Conservation (phyloP, 2,797 vertebrate genomes). For the Glyptemys insculpta region DNA sequence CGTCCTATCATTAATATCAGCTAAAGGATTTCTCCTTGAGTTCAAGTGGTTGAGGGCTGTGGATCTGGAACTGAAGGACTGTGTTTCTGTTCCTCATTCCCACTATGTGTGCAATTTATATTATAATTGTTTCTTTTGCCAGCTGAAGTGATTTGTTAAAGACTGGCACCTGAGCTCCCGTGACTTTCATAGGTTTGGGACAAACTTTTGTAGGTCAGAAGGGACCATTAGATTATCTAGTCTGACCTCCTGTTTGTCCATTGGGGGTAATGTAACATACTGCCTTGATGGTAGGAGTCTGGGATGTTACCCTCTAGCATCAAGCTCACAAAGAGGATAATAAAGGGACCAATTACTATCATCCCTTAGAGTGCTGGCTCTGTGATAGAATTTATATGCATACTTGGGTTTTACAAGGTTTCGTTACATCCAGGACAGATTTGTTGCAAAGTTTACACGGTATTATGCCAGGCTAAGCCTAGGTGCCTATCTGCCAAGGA, state of each 20-base stretch:
- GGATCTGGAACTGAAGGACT: background rate
- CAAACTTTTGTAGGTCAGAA: background rate
- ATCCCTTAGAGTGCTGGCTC: background rate
- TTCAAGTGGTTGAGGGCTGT: background rate
- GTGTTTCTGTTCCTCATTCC: background rate
- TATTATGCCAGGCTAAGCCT: background rate
- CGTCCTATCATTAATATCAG: background rate
- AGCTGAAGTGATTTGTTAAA: background rate
- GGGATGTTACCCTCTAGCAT: background rate
- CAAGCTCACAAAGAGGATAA: background rate
- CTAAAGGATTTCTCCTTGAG: rapidly evolving
- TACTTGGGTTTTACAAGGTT: background rate
- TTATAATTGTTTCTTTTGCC: background rate
- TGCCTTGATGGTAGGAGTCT: too few species aligned
- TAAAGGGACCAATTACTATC: background rate
- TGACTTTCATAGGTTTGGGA: background rate
- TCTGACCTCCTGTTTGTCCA: background rate
- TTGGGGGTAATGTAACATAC: background rate
- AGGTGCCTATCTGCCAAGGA: background rate
- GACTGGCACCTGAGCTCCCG: background rate
- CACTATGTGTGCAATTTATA: background rate
- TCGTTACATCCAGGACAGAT: background rate
- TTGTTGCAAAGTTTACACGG: too few species aligned
- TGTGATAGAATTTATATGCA: background rate
- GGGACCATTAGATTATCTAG: background rate